These are phyloP conservation scores for Mallateleia sp. DNA, from an alignment of 2,888 invertebrate genomes.

Conservation along the genomic window DNA sequence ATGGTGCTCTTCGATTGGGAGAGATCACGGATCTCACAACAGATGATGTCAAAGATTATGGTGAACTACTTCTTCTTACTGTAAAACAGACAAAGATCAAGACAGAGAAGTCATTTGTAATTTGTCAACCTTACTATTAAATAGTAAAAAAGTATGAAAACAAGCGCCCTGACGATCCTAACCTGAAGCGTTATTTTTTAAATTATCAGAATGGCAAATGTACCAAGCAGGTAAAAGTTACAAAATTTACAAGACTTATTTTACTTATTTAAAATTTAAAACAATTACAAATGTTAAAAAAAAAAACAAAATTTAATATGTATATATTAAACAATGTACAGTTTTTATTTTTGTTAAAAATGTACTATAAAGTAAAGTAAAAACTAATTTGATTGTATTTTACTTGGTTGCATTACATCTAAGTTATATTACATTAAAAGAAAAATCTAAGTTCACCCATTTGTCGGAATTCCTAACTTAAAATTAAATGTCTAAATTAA, in stretches of 20 bases:
- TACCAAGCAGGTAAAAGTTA: slow-evolving; percentile 29
- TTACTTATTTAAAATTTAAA: slow-evolving; percentile 2
- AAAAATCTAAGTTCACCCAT: background rate
- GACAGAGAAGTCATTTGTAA: background rate
- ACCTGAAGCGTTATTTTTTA: background rate
- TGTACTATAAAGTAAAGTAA: background rate
- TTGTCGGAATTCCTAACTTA: background rate
- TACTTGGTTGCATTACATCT: slow-evolving; percentile 1
- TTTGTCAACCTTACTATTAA: slow-evolving; percentile 17
- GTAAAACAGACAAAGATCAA: slow-evolving; percentile 18
- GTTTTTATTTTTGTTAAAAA: background rate
- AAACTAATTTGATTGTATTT: slow-evolving; percentile 5
- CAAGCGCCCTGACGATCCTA: background rate
- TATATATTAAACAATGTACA: background rate
- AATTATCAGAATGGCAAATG: slow-evolving; percentile 40
- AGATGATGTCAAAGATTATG: background rate
- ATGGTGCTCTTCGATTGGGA: background rate
- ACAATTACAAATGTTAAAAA: background rate
- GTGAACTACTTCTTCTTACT: background rate
- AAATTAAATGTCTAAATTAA: background rate
- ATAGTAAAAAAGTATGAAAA: slow-evolving; percentile 5
- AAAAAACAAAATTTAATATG: background rate
- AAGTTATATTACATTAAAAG: background rate
- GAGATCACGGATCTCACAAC: background rate
- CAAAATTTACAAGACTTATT: background rate